Conservation (phyloP, 1,140 invertebrate species). For the Cyphomyrmex costatus region DNA sequence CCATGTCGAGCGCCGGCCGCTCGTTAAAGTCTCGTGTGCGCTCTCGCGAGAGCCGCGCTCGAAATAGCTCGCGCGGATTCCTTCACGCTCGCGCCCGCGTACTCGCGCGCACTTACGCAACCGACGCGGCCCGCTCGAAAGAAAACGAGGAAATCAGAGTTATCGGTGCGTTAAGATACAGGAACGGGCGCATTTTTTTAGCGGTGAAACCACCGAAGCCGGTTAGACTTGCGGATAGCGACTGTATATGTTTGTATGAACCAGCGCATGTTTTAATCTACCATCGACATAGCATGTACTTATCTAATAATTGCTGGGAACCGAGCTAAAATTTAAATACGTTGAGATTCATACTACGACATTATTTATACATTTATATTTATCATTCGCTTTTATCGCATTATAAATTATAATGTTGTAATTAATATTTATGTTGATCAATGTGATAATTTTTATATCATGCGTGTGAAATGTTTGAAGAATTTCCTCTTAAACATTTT, state of each 20-base stretch:
- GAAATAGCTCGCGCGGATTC: conserved; percentile 61
- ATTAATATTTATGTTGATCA: background rate
- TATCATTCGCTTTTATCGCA: background rate
- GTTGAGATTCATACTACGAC: background rate
- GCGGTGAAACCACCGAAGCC: conserved; percentile 27
- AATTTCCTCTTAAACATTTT: background rate
- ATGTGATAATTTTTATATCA: background rate
- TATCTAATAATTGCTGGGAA: background rate
- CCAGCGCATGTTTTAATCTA: background rate
- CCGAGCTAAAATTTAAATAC: conserved; percentile 5
- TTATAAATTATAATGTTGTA: background rate
- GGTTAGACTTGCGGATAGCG: background rate
- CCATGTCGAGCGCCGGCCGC: conserved; percentile 14
- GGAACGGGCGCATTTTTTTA: conserved; percentile 53
- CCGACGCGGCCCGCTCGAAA: conserved; percentile 1
- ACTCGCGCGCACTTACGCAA: conserved; percentile 41
- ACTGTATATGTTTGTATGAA: background rate
- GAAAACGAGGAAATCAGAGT: conserved; percentile 58
- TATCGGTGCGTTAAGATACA: conserved; percentile 60
- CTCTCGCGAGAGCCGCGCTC: conserved; percentile 38
- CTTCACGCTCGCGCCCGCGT: conserved; percentile 50
- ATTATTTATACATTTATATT: conserved; percentile 10
- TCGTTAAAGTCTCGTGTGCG: conserved; percentile 60
- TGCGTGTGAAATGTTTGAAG: background rate
- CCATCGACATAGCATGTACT: background rate